Percentiles rank a stretch among this genome's conserved stretches.
These are phyloP conservation scores for Hydropotes inermis DNA, from an alignment of 2,113 vertebrate species.

Conservation along the genomic window DNA sequence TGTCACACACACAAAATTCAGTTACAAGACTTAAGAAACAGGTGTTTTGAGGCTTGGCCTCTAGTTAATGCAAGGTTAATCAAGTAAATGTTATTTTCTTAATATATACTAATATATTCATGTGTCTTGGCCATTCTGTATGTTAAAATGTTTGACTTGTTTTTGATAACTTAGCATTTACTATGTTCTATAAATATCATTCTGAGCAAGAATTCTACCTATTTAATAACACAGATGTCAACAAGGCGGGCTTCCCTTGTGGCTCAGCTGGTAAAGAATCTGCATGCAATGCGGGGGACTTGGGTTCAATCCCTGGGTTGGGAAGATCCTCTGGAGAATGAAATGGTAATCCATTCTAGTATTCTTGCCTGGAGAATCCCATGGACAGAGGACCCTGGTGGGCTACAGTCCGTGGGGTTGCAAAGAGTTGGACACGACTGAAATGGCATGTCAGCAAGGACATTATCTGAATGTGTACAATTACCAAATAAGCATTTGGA, in stretches of 20 bases:
- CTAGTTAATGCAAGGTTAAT: neutral
- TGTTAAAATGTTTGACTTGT: neutral
- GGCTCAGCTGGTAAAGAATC: neutral
- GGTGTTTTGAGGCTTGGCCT: no score
- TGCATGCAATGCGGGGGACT: fast-evolving
- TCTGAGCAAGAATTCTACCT: neutral
- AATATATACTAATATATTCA: no score
- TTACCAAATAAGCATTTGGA: neutral
- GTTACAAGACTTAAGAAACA: no score
- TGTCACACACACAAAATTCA: fast-evolving
- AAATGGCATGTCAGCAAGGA: neutral
- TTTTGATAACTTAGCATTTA: no score
- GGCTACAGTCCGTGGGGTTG: neutral
- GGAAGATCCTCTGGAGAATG: neutral
- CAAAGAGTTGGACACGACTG: neutral
- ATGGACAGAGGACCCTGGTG: neutral
- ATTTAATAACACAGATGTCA: no score
- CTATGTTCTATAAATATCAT: neutral
- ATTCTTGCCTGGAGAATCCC: neutral
- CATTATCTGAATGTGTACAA: neutral
- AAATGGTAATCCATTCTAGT: neutral
- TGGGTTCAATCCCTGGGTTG: neutral
- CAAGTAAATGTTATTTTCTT: neutral
- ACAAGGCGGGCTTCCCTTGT: neutral
- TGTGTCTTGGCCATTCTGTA: neutral